A percentile compares a stretch with the other conserved stretches of the same genome.
Conservation (phyloP, 92 coral and sea anemone genomes). For the Umimayanthus kanabou region DNA sequence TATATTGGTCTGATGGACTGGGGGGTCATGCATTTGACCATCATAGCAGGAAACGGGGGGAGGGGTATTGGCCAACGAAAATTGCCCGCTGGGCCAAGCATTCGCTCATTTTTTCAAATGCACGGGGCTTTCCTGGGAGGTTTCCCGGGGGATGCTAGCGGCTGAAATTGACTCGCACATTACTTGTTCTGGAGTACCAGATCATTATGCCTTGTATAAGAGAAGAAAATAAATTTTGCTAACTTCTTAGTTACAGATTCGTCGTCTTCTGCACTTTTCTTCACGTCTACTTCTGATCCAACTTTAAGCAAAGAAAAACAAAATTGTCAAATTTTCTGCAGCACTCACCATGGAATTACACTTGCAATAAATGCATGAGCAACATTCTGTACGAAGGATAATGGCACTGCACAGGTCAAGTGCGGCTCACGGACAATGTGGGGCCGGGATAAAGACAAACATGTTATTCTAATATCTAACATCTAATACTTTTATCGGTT, state of each 20-base stretch:
- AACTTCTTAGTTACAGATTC: conserved; percentile 1
- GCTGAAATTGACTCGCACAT: too few relatives aligned
- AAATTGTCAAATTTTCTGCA: not conserved
- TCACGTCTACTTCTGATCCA: not conserved
- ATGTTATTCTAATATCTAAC: too few relatives aligned
- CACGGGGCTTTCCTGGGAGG: too few relatives aligned
- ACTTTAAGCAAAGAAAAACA: not conserved
- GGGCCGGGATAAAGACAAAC: too few relatives aligned
- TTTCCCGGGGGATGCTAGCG: too few relatives aligned
- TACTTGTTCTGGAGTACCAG: not conserved
- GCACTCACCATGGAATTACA: not conserved
- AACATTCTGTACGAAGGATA: not conserved
- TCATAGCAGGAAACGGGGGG: too few relatives aligned
- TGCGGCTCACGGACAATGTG: not conserved
- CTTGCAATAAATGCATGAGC: not conserved
- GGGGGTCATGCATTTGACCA: too few relatives aligned
- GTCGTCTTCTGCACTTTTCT: conserved; percentile 8
- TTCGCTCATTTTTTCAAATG: too few relatives aligned
- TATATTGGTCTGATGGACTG: too few relatives aligned
- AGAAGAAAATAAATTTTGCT: not conserved
- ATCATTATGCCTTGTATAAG: not conserved
- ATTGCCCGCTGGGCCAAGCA: too few relatives aligned
- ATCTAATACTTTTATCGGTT: too few relatives aligned
- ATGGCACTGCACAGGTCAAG: not conserved
- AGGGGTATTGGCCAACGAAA: too few relatives aligned